Conservation (phyloP, 2,113 vertebrate species). For the Phycodurus eques region DNA sequence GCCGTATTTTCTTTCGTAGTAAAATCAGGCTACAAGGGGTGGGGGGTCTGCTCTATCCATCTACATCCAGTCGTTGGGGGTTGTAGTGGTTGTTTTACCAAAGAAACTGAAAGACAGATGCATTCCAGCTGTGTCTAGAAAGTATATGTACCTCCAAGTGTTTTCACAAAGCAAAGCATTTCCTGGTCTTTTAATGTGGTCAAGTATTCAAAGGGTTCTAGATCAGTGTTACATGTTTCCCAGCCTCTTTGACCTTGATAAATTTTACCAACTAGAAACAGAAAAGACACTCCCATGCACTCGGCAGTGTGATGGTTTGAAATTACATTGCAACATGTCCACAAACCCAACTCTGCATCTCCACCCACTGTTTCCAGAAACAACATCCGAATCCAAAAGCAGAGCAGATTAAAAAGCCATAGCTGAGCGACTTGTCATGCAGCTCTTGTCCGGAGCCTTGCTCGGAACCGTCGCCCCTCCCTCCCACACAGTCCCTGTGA, state of each 20-base stretch:
- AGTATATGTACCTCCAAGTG: constrained; percentile 12
- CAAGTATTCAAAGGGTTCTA: constrained; percentile 4
- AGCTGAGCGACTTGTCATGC: constrained; percentile 40
- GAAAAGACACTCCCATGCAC: constrained; percentile 1
- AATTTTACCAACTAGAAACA: constrained; percentile 9
- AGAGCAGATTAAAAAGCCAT: constrained; percentile 13
- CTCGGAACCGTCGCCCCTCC: constrained; percentile 15
- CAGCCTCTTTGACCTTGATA: not conserved
- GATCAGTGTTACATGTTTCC: constrained; percentile 6
- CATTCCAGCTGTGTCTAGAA: constrained; percentile 10
- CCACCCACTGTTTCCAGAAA: constrained; percentile 27
- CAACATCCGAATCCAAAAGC: constrained; percentile 2
- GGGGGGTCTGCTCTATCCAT: not conserved
- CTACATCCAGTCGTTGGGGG: not conserved
- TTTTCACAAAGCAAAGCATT: constrained; percentile 21
- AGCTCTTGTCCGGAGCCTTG: constrained; percentile 20
- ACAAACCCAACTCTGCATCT: constrained; percentile 30
- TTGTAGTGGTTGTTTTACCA: constrained; percentile 7
- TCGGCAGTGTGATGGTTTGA: not conserved
- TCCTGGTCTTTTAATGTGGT: constrained; percentile 12
- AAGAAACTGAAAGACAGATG: constrained; percentile 10
- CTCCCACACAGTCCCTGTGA: constrained; percentile 32
- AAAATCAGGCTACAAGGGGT: not conserved
- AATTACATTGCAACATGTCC: constrained; percentile 22
- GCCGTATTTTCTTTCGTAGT: not conserved